Base-by-base conservation (phyloP, 2,113 vertebrate genomes). In the Phylloscopus trochilus region DNA sequence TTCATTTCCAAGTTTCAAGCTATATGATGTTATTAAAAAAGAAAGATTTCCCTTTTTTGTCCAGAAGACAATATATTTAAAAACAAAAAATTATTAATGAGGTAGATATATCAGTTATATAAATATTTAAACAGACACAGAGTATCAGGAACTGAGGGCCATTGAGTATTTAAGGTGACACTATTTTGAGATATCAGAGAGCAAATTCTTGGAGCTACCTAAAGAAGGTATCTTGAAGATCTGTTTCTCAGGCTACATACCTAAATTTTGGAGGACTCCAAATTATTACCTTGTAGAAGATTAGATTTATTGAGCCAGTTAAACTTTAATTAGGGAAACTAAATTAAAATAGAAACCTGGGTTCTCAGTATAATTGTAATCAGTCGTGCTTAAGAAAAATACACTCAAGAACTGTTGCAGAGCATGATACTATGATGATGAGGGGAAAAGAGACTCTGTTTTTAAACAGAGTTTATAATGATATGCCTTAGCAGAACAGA, bases 271-370 rank as follows among this genome's bases (percentile, higher is more conserved):
- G 51, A 83, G 68, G 18, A 74, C 63, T 94, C 9, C 21, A 83
- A 77, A 92, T 77, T 80, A 74, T 77, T 88, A 58, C 14, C 27
- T 22, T 47, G 35, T 39, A 62, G 75, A 94, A 90, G 35, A 77
- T 73, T 74, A 83, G 8, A 77, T 70, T 28, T 81, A 70, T 59
- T 46, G 47, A 93, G 39, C 39, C 47, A 86, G 39, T 74, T 74
- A 81, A 69, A 70, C 75, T 93, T 92, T 94, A 86, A 93, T 94
- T 89, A 89, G 24, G 19, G 49, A 93, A 93, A 35, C 35, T 43
- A 93, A 94, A 90, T 87, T 89, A 92, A 93, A 90, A 90, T 28
- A 92, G 79, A 86, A 93, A 59, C 67, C 43, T 83, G 33, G 21
- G 35, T 83, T 92, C 66, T 93, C 39, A 59, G 30, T 63, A 23